phyloP scores from a whole-genome alignment of 2,797 vertebrate species.

The Danio tinwini region DNA sequence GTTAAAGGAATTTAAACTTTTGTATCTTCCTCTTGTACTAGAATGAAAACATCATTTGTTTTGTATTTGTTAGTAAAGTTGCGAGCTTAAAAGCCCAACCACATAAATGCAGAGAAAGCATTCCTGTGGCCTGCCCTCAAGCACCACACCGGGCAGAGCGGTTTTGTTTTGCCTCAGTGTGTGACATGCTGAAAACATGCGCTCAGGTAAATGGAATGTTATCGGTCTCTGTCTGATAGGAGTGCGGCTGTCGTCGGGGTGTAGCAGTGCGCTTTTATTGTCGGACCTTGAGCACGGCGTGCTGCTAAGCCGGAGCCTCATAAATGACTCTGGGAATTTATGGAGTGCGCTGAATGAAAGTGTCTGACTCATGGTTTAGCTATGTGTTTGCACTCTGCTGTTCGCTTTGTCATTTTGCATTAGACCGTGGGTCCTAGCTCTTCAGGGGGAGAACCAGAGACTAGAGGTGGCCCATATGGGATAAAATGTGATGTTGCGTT shows the following conservation, averaged over 20 bases:
- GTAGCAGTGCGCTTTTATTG: conserved; percentile 49
- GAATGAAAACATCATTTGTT: background rate
- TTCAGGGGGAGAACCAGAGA: conserved; percentile 1
- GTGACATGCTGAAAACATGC: conserved; percentile 61
- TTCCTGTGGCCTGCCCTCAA: conserved; percentile 21
- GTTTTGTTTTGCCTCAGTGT: conserved; percentile 54
- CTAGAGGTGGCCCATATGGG: no score
- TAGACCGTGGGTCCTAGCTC: conserved; percentile 42
- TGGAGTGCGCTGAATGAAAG: conserved; percentile 59
- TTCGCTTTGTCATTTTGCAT: conserved; percentile 69
- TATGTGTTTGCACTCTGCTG: conserved; percentile 69
- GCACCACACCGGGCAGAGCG: conserved; percentile 51
- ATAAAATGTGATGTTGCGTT: no score
- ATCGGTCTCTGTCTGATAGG: conserved; percentile 62
- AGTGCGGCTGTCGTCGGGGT: conserved; percentile 41
- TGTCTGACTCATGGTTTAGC: conserved; percentile 72
- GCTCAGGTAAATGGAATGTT: conserved; percentile 73
- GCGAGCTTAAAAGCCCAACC: background rate
- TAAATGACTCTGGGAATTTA: conserved; percentile 69
- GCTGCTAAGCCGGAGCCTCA: conserved; percentile 56
- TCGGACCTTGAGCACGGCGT: conserved; percentile 54
- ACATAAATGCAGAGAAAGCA: conserved; percentile 4
- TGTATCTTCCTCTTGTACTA: background rate
- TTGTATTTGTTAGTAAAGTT: background rate
- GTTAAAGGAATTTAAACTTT: background rate